Conservation (phyloP, 2,797 vertebrate species). For the Momotus momota region DNA sequence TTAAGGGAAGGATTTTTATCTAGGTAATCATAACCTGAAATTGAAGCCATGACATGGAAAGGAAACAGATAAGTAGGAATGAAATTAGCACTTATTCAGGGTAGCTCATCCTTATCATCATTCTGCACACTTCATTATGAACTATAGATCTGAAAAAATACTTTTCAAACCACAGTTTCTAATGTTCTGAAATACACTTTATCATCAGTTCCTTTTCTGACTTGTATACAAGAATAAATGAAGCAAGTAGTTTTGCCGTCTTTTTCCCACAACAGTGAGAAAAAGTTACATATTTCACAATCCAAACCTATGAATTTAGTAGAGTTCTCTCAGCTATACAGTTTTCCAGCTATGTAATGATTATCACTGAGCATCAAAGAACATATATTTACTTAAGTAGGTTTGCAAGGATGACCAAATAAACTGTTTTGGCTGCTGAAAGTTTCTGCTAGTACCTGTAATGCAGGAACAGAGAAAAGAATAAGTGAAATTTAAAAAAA, state of each 20-base stretch:
- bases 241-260: not conserved
- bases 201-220: slow-evolving; percentile 4
- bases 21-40: slow-evolving; percentile 51
- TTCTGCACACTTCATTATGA: slow-evolving; percentile 56
- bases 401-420: not conserved
- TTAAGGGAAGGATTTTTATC: slow-evolving; percentile 48
- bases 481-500: not conserved
- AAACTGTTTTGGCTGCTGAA: not conserved
- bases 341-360: not conserved
- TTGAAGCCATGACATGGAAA: slow-evolving; percentile 44
- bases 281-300: not conserved
- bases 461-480: not conserved
- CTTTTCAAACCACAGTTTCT: not conserved
- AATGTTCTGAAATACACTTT: not conserved
- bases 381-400: not conserved
- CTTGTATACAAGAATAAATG: not conserved
- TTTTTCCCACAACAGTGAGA: not conserved
- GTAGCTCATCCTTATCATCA: slow-evolving; percentile 54
- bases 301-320: not conserved
- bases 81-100: slow-evolving; percentile 51
- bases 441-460: not conserved
- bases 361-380: not conserved
- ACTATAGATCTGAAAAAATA: slow-evolving; percentile 34
- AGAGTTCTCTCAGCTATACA: not conserved
- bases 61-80: slow-evolving; percentile 58